Base-by-base conservation (phyloP, 2,888 invertebrate genomes). In the Kryphioiulus occultus region DNA sequence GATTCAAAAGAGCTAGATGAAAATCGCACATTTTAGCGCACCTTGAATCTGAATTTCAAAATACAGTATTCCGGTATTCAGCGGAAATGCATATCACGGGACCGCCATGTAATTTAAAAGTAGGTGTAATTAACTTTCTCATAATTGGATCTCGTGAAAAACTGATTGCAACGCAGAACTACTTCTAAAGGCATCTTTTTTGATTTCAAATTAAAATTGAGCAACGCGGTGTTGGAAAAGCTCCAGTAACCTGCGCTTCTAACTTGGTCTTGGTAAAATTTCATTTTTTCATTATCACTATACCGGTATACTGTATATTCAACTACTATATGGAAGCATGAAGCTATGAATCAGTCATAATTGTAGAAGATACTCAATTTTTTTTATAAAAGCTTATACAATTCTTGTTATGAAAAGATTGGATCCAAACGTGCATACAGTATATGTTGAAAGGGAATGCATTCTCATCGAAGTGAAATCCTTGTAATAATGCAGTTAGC, bases 41-140 rank as follows among this genome's bases (percentile, higher is more conserved):
- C 78, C 78, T 78, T 78, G 78, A 78, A 78, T 78, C 78, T 26
- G 26, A 26, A 30, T 78, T 78, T 78, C 30, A 78, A 78, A 78
- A 78, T 78, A 47, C 44, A 15, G 44, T 47, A 78, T 78, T 78
- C 78, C 78, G 78, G 78, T 78, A 32, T 78, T 30, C 30, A 78
- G 30, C 78, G 78, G 78, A 78, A 78, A 78, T 78, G 78, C 78
- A 78, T 78, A 78, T 78, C 78, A 78, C 26, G 26, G 78, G 26
- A 78, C 78, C 78, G 78, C 78, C 78, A 78, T 78, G 78, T 78
- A 78, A 78, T 78, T 78, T 78, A 2, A 78, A 78, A 78, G 30
- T 78, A 78, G 30, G 17, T 78, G 78, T 78, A 78, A 78, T 78
- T 78, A 78, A 78, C 78, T 78, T 78, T 78, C 78, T 78, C 78